Base-by-base conservation (phyloP, 2,113 vertebrate genomes). In the Hemiprocne comata region DNA sequence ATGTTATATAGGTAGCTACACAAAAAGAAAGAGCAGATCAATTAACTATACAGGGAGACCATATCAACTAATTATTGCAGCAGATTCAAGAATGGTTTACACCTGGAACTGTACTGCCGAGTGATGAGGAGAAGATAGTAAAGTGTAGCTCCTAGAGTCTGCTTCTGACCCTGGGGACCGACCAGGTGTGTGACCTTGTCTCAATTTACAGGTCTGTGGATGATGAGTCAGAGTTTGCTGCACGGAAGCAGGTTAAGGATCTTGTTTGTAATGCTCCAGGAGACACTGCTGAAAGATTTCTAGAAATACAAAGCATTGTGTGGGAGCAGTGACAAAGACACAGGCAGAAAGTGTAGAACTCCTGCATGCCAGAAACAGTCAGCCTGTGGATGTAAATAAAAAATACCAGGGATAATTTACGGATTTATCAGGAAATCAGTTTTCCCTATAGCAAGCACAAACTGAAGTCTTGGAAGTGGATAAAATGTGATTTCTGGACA, bases 211-310 rank as follows among this genome's bases (percentile, higher is more conserved):
- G 36, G 9, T 91, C 28, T 72, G 44, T 29, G 28, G 44, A 8
- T 3, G 28, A 15, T n/a, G 44, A 77, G 10, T 53, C 26, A 33
- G 79, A 38, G 28, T 50, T 36, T 72, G 23, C 50, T 28, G 69
- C 62, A 2, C 11, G 40, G 46, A 40, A 67, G 25, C 34, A 44
- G 17, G 17, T 40, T 62, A 75, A 79, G 42, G 50, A 50, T 29
- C 36, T 42, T 58, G 19, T 75, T 10, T 66, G 66, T 53, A 69
- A 16, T 18, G 11, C 36, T 50, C 57, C 23, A 71, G 26, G 31
- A 58, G n/a, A n/a, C 36, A 31, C 17, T 0, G 1, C 0, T 11
- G 44, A 62, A 89, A 70, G 13, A 33, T 38, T 64, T 79, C 8
- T 29, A 54, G 54, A 87, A 93, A 33, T 24, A 29, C 28, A 38